Base-by-base conservation (phyloP, 2,797 vertebrate species). In the Prunella strophiata region DNA sequence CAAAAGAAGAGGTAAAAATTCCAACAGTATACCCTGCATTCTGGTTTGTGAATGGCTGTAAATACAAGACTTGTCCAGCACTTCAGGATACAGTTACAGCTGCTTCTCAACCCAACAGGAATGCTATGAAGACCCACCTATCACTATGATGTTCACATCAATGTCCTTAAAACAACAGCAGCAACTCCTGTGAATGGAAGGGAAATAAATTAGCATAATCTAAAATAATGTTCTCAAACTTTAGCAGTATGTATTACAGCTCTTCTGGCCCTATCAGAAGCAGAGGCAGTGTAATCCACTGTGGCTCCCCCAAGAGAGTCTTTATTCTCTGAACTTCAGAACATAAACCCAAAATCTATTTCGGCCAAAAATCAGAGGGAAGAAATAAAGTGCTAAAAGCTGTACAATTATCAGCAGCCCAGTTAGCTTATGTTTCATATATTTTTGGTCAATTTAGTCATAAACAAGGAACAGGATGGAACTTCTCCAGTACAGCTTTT, bases 191-290 rank as follows among this genome's bases (percentile, higher is more conserved):
- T 2, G 5, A 85, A 81, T 2, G 3, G 25, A 90, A 93, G 3
- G 30, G 17, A 89, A 89, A 88, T 14, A 90, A 83, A 78, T 62
- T 13, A 85, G 58, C 2, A 1, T 6, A 58, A 45, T 3, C 11
- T 15, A 63, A 87, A 48, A n/a, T 9, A 67, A 66, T 5, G 16
- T 52, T 29, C 36, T 54, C 40, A 58, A 58, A 50, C 22, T 72
- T 52, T 0, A 68, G 15, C 0, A n/a, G 1, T 3, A 47, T 3
- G 5, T 21, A 7, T 29, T 48, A 38, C 1, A 16, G 30, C 30
- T 72, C 14, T 57, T 76, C 3, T 12, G 36, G 57, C 4, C 11
- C 10, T 11, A 29, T 21, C 34, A 32, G 67, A 77, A 47, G 14
- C 48, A 1, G 5, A 52, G 16, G 42, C 20, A 23, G 16, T 3